Base-by-base conservation (phyloP, 2,113 vertebrate species). In the Boulengeromyrus knoepffleri region DNA sequence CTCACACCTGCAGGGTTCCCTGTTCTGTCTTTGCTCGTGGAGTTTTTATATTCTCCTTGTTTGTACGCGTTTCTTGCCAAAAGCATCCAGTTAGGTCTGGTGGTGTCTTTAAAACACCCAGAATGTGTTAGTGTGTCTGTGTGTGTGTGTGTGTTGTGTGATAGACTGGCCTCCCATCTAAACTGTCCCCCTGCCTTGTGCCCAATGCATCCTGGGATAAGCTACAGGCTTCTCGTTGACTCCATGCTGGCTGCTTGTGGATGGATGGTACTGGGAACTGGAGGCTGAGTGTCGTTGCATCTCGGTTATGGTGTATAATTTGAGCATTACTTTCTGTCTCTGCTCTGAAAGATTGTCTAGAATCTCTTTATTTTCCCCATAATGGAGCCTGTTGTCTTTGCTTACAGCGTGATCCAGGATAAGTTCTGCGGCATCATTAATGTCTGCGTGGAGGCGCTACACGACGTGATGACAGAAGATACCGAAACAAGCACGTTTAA, bases 341-440 rank as follows among this genome's bases (percentile, higher is more conserved):
- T 77, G 27, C 70, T 39, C 1, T 24, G 12, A 24, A 45, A 8
- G 45, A 24, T 21, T 21, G 17, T 84, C 17, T 19, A 1, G 42
- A 47, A 47, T 42, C 2, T 21, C 42, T 85, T n/a, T 85, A 24
- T 24, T n/a, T 24, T 17, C 17, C 50, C 27, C 49, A 21, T 53
- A 13, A 53, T 52, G 15, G 17, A 19, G 24, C 85, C 24, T 17
- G 6, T 53, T 87, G 27, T 53, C 85, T 87, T 39, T 49, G 17
- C 89, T 95, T 92, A 85, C 94, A 99, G 99, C 93, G 95, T 98
- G 94, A 97, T 99, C 93, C 98, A 99, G 93, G 99, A 99, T 94
- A 99, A 99, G 95, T 99, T 99, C 94, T 99, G 98, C 88, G 98
- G 98, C 90, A 99, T 99, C 94, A 96, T 99, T 94, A 99, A 97